A percentile compares a stretch with the other conserved stretches of the same genome.
Conservation (phyloP, 2,888 invertebrate genomes). For the Tetragonula carbonaria region DNA sequence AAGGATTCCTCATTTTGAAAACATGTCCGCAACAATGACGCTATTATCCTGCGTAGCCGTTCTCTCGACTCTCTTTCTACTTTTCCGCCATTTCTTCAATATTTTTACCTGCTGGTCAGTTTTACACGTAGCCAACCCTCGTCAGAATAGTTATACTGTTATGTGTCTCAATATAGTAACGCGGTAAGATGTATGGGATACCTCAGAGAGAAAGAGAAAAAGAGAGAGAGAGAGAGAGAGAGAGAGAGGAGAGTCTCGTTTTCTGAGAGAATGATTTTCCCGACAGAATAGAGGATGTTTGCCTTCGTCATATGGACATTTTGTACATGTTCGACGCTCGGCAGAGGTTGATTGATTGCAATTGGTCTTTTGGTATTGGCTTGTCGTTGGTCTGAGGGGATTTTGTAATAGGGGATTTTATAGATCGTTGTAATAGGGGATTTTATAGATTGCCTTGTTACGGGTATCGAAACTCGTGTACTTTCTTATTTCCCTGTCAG, state of each 20-base stretch:
- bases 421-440: conserved; percentile 62
- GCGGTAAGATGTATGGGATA: conserved; percentile 32
- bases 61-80: conserved; percentile 48
- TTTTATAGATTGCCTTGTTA: conserved; percentile 75
- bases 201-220: background rate
- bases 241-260: conserved; percentile 57
- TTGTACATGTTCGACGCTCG: conserved; percentile 1
- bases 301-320: conserved; percentile 49
- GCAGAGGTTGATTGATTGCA: conserved; percentile 17
- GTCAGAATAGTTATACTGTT: conserved; percentile 77
- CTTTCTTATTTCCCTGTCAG: conserved; percentile 2
- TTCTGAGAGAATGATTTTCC: conserved; percentile 75
- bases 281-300: conserved; percentile 69
- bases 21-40: conserved; percentile 83
- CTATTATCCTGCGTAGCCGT: conserved; percentile 78
- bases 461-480: conserved; percentile 2
- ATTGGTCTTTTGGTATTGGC: conserved; percentile 47
- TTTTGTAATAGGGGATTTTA: background rate
- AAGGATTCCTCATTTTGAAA: conserved; percentile 80
- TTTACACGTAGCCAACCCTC: conserved; percentile 78
- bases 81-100: conserved; percentile 30
- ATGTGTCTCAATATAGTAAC: conserved; percentile 79
- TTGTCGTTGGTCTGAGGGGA: conserved; percentile 61
- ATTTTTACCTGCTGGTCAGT: conserved; percentile 79
- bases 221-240: too few relatives aligned